Conservation (phyloP, 2,113 vertebrate species). For the Menidia beryllina region DNA sequence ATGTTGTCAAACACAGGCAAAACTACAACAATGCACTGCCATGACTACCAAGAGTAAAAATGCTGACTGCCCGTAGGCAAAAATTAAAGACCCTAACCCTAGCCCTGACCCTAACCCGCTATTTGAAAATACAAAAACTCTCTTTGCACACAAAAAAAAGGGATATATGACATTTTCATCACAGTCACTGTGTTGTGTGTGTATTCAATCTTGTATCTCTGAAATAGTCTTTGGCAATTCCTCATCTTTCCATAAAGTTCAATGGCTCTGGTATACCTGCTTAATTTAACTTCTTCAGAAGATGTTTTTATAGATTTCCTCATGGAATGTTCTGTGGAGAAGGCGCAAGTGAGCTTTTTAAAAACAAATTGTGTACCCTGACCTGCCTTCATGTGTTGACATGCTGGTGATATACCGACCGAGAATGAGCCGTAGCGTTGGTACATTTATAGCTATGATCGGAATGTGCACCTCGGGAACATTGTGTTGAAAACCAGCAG, state of each 20-base stretch:
- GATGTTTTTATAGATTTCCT: neutral
- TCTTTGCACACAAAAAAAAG: too few species aligned
- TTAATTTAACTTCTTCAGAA: neutral
- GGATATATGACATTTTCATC: neutral
- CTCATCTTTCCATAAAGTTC: conserved; percentile 22
- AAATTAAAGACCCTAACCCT: too few species aligned
- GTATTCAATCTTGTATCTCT: conserved; percentile 6
- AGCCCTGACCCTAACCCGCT: too few species aligned
- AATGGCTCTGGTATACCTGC: neutral
- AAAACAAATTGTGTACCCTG: conserved; percentile 5
- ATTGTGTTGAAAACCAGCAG: conserved; percentile 52
- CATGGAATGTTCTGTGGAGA: neutral
- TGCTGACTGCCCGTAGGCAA: conserved; percentile 22
- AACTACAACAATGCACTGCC: conserved; percentile 60
- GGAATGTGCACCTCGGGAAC: conserved; percentile 72
- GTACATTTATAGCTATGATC: conserved; percentile 75
- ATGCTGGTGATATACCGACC: conserved; percentile 48
- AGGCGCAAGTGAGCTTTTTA: neutral
- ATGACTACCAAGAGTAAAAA: conserved; percentile 42
- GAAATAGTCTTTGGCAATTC: neutral
- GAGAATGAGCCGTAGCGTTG: conserved; percentile 43
- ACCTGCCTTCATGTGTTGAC: conserved; percentile 61
- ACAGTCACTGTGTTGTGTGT: conserved; percentile 35
- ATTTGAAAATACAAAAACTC: too few species aligned
- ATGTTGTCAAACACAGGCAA: conserved; percentile 64